Base-by-base conservation (phyloP, 2,888 invertebrate genomes). In the Pseudoips prasinana region DNA sequence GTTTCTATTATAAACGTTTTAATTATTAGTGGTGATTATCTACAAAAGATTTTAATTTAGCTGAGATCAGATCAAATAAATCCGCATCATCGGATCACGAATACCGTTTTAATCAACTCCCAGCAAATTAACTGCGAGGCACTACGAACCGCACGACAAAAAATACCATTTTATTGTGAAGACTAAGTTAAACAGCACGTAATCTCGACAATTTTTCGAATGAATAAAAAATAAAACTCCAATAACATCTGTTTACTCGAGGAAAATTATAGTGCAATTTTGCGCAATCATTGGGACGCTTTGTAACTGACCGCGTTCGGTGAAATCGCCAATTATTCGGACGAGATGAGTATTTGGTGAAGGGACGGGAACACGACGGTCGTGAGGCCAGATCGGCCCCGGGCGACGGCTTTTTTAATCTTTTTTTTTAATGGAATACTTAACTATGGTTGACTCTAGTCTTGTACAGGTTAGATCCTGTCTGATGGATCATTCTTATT, bases 191-290 rank as follows among this genome's bases (percentile, higher is more conserved):
- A 22, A 10, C 37, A 34, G 31, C 28, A 59, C 56, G 50, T 49
- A 47, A 50, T 44, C 35, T 42, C 53, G 33, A 45, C 54, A 64
- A 66, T 50, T 54, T 63, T 60, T 67, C 64, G 46, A 46, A 58
- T 49, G 57, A 60, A 50, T 39, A 40, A 47, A 55, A 58, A 50
- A 51, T 34, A 41, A 46, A 42, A 24, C 29, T 34, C 39, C 39
- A 40, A 56, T 51, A 45, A 46, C 50, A 58, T 60, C 57, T 63
- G 64, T 68, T 68, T 60, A 66, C 51, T 61, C 39, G 54, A 49
- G 55, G 58, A 58, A 75, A 80, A 80, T 84, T 77, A 69, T 58
- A 58, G 58, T 59, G 73, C 73, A 81, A 82, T 81, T 67, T 75
- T 65, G 56, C 56, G 66, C 72, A 77, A 80, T 78, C 75, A 73